These are phyloP conservation scores for Paelopatides confundens DNA, from an alignment of 53 echinoderm and acorn worm genomes.

Conservation along the genomic window DNA sequence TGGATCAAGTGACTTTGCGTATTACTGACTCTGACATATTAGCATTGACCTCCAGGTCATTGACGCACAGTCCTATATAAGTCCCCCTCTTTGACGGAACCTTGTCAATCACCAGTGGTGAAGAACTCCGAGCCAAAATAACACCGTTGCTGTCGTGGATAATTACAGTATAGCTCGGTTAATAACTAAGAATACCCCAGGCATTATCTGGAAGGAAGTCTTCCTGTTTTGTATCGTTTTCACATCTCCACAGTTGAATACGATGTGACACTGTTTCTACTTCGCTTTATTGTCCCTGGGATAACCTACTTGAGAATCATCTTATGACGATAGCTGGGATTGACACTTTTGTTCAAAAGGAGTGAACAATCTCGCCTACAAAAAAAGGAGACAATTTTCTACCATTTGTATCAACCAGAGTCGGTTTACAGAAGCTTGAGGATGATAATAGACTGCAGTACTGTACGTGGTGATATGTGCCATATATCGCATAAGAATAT, in stretches of 20 bases:
- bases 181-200: neutral
- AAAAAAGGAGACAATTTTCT: too few species aligned
- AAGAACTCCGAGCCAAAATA: neutral
- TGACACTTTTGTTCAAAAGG: too few species aligned
- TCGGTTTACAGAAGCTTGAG: too few species aligned
- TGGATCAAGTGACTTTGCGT: too few species aligned
- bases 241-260: neutral
- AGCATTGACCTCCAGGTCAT: constrained; percentile 31
- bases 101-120: neutral
- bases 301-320: neutral
- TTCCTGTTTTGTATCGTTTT: neutral
- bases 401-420: too few species aligned
- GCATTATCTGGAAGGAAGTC: neutral
- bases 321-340: neutral
- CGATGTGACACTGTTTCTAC: neutral
- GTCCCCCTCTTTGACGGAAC: neutral
- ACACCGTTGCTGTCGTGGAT: neutral
- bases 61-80: neutral
- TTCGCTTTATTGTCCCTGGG: neutral
- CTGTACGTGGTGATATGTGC: too few species aligned
- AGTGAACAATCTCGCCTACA: too few species aligned
- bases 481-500: too few species aligned
- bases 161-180: constrained; percentile 16
- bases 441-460: too few species aligned
- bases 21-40: too few species aligned